These are phyloP conservation scores for Cossypha niveicapilla DNA, from an alignment of 2,797 vertebrate species.

Conservation along the genomic window DNA sequence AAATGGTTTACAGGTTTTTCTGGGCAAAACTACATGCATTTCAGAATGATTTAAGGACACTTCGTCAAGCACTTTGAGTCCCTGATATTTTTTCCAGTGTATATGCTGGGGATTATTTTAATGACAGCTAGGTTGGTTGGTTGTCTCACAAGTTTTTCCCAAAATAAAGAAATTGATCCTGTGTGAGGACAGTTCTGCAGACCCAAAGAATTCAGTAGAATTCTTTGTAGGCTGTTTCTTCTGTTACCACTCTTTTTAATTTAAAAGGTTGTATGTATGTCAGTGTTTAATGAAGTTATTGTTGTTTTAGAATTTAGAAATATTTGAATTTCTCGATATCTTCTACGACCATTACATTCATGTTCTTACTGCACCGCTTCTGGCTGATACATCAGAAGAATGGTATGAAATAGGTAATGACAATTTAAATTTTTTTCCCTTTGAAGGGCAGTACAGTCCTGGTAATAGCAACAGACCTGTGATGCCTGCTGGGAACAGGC, in stretches of 20 bases:
- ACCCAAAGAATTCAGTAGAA: background rate
- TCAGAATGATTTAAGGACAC: background rate
- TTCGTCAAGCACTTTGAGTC: background rate
- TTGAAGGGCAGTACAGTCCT: background rate
- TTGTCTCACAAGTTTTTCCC: background rate
- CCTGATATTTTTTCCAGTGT: background rate
- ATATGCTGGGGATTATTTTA: background rate
- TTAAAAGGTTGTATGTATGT: background rate
- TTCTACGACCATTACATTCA: constrained; percentile 99
- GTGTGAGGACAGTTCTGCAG: background rate
- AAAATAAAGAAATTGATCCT: background rate
- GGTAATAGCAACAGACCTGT: background rate
- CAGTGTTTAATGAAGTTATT: background rate
- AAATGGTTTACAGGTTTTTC: background rate
- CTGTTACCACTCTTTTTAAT: background rate
- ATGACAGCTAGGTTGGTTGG: background rate
- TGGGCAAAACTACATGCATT: background rate
- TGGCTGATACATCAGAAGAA: constrained; percentile 90
- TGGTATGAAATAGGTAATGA: constrained; percentile 85
- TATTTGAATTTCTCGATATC: constrained; percentile 94
- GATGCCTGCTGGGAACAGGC: accelerated
- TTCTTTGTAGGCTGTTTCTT: background rate
- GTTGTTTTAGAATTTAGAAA: constrained; percentile 87
- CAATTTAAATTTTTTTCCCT: background rate
- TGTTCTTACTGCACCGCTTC: constrained; percentile 89